A percentile compares a stretch with the other conserved stretches of the same genome.
Evolutionary conservation across 2,113 vertebrate species (phyloP).

Genomic region (Manacus vitellinus): DNA sequence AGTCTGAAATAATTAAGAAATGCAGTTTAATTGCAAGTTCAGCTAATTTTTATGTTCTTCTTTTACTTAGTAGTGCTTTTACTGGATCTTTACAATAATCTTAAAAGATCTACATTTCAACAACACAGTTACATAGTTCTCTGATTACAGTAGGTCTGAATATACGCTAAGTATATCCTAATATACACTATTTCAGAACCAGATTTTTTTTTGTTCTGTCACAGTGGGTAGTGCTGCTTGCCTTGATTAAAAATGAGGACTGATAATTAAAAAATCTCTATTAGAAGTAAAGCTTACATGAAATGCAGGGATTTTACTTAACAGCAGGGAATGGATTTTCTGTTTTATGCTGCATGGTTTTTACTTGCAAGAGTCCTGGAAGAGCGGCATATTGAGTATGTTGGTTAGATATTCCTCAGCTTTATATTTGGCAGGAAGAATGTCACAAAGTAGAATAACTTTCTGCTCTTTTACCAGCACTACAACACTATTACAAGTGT

Average conservation of each 20-base stretch:
- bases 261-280: neutral
- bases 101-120: neutral
- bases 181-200: neutral
- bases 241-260: neutral
- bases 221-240: neutral
- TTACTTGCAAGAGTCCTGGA: neutral
- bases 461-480: neutral
- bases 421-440: constrained; percentile 7
- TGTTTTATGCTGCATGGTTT: neutral
- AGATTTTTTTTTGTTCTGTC: neutral
- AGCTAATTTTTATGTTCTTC: neutral
- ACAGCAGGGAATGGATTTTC: neutral
- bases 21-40: neutral
- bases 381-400: neutral
- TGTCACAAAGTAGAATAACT: neutral
- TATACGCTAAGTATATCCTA: neutral
- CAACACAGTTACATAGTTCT: neutral
- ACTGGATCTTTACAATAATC: neutral
- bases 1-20: neutral
- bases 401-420: neutral
- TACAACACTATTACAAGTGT: neutral
- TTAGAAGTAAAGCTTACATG: neutral
- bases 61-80: neutral
- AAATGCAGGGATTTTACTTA: neutral
- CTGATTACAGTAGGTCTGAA: neutral